A percentile compares a stretch with the other conserved stretches of the same genome.
These are phyloP conservation scores for Silurus glanis DNA, from an alignment of 2,113 vertebrate species.

Conservation along the genomic window DNA sequence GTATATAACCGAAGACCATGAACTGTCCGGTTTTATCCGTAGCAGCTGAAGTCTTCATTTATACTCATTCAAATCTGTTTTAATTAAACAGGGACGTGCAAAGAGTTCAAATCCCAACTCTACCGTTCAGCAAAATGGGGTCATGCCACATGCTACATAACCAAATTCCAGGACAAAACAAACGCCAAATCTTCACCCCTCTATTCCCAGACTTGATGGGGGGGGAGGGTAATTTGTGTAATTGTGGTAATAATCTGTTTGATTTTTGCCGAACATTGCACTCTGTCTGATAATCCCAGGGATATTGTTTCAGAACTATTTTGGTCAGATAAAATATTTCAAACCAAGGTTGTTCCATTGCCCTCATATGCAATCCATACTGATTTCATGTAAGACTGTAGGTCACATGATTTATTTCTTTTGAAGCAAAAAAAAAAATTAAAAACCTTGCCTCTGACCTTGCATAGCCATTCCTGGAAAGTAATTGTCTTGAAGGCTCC, in stretches of 20 bases:
- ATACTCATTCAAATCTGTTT: too few species aligned
- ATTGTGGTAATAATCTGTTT: too few species aligned
- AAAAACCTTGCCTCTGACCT: too few species aligned
- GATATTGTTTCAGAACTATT: background rate
- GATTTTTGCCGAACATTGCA: background rate
- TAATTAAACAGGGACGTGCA: too few species aligned
- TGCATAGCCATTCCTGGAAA: background rate
- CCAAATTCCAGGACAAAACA: too few species aligned
- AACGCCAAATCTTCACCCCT: too few species aligned
- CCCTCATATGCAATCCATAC: background rate
- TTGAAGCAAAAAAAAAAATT: too few species aligned
- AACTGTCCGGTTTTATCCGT: background rate
- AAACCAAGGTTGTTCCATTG: background rate
- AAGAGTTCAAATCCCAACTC: too few species aligned
- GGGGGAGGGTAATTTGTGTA: too few species aligned
- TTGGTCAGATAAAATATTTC: background rate
- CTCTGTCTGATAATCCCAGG: background rate
- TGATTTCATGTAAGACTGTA: background rate
- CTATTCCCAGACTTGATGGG: too few species aligned
- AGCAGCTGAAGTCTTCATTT: background rate
- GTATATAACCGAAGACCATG: background rate
- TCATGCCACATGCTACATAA: too few species aligned
- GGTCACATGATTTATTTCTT: background rate
- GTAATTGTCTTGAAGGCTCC: background rate
- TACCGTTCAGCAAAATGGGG: too few species aligned